Evolutionary conservation across 2,888 invertebrate genomes (phyloP), one percentile per base, ranked within the genome.

Genomic region (Chrysodeixis includens): DNA sequence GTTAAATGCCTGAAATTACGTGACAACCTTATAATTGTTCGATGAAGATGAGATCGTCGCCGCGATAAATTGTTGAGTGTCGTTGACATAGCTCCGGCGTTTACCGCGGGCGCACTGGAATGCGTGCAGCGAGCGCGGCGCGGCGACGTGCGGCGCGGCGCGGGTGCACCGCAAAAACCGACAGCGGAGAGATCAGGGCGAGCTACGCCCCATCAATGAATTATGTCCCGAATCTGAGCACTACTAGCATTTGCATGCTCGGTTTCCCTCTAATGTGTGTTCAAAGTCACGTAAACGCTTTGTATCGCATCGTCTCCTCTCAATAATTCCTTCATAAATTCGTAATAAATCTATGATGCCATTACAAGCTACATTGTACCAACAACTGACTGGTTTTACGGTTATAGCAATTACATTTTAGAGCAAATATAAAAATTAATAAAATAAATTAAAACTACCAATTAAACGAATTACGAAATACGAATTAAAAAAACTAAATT

Each of bases 191-290:
- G 63, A 66, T 70, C 51, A 61, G 54, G 55, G 54, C 54, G 30
- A 60, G 74, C 32, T 62, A 70, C 56, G 75, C 66, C 75, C 66
- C 57, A 58, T 70, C 71, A 67, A 78, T 76, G 70, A 75, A 78
- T 76, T 75, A 76, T 75, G 46, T 61, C 18, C 30, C 40, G 56
- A 60, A 46, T 56, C 49, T 51, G 32, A 62, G 65, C 66, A 62
- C 62, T 65, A 57, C 51, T 30, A 65, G 30, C 49, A 65, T 74
- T 70, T 63, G 52, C 78, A 74, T 70, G 32, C 55, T 35, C 52
- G n/a, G 9, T 51, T 53, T 56, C 18, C 63, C 40, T 62, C 58
- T n/a, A 52, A 59, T 12, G 26, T 26, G 26, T 26, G 26, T 26
- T 32, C 40, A 14, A 40, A 20, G 40, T 51, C 18, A 55, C 20